A percentile compares a stretch with the other conserved stretches of the same genome.
These are phyloP conservation scores for Cerastis leucographa DNA, from an alignment of 2,888 invertebrate genomes.

Conservation along the genomic window DNA sequence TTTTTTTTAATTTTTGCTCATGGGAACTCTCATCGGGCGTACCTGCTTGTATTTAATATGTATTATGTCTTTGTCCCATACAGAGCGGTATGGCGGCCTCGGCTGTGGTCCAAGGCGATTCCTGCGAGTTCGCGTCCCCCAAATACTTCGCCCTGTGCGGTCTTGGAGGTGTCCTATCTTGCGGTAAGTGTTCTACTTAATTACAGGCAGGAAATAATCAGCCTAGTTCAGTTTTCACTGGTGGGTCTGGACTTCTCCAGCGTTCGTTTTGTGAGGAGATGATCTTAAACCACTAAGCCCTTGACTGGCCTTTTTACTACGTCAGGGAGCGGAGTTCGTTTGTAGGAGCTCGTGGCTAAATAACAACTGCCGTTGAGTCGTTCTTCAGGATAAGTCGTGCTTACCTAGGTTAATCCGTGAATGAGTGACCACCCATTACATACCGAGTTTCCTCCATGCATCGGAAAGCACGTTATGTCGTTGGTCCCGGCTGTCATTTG, in stretches of 20 bases:
- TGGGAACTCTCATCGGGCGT: not conserved
- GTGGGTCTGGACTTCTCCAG: not conserved
- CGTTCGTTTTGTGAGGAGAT: not conserved
- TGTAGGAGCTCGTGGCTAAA: no score
- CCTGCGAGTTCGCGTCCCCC: constrained; percentile 97
- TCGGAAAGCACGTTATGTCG: no score
- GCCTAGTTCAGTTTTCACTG: not conserved
- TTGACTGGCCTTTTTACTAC: not conserved
- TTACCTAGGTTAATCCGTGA: no score
- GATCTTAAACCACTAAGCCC: not conserved
- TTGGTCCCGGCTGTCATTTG: no score
- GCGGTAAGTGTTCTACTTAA: constrained; percentile 83
- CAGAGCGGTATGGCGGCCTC: constrained; percentile 85
- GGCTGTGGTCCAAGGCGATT: constrained; percentile 87
- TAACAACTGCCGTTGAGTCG: no score
- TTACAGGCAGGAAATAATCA: not conserved
- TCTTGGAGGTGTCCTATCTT: constrained; percentile 94
- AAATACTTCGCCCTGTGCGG: constrained; percentile 98
- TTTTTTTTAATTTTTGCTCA: not conserved
- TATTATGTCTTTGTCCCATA: not conserved
- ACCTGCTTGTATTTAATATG: not conserved
- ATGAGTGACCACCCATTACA: no score
- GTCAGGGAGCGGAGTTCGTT: not conserved
- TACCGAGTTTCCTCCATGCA: no score
- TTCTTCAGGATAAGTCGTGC: no score